These are phyloP conservation scores for Malurus melanocephalus DNA, from an alignment of 2,113 vertebrate genomes.

Conservation along the genomic window DNA sequence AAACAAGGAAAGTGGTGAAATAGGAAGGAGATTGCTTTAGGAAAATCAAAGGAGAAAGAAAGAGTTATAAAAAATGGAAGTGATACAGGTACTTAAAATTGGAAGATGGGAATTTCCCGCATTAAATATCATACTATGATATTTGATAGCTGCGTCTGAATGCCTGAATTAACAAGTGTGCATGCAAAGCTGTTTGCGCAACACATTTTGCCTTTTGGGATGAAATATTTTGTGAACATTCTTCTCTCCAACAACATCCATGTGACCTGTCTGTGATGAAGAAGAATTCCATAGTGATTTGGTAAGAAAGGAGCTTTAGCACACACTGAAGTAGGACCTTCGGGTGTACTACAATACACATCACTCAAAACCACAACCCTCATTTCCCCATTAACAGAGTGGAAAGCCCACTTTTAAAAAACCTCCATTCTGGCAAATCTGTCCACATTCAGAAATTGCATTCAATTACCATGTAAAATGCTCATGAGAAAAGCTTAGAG, in stretches of 20 bases:
- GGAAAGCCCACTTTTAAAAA: background rate
- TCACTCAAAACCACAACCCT: background rate
- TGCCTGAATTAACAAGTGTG: background rate
- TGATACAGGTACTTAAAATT: background rate
- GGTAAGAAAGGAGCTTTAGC: background rate
- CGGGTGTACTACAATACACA: rapidly evolving
- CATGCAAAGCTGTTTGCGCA: background rate
- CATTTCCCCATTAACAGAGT: background rate
- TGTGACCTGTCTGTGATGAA: rapidly evolving
- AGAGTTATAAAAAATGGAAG: background rate
- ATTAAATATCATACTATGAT: background rate
- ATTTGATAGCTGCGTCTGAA: background rate
- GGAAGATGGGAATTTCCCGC: background rate
- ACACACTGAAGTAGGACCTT: background rate
- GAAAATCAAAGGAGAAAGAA: background rate
- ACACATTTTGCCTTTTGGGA: background rate
- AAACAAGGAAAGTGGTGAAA: background rate
- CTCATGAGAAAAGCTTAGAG: background rate
- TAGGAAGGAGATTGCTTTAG: background rate
- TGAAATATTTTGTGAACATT: background rate
- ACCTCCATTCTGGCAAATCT: background rate
- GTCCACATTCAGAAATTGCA: background rate
- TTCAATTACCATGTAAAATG: background rate
- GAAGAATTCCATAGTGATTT: background rate
- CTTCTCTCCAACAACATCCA: background rate